Base-by-base conservation (phyloP, 1,140 invertebrate genomes). In the Sitobion miscanthi region DNA sequence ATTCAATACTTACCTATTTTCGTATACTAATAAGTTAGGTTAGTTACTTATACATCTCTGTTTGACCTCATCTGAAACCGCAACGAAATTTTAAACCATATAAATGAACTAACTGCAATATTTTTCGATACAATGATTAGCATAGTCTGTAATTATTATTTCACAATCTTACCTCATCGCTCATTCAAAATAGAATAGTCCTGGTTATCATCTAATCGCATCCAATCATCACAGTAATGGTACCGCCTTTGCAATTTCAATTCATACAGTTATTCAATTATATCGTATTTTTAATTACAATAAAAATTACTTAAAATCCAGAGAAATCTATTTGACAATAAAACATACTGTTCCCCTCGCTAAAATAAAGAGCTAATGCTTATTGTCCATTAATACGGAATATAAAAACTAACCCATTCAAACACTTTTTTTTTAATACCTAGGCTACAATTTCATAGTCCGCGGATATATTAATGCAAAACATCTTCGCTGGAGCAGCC, bases 121-220 rank as follows among this genome's bases (percentile, higher is more conserved):
- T 54, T 54, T 23, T 0, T 4, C 47, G 11, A 11, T 49, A 49
- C 14, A 54, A 54, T 21, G 21, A 52, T 49, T 52, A 54, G 20
- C 6, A 54, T 21, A 54, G 52, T 20, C 21, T 21, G 0, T 21
- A 54, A 54, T 54, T 54, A 21, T 54, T 54, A 23, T 54, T 54
- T 54, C 21, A 54, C 21, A 23, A 54, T 54, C 21, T 54, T 21
- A n/a, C n/a, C 94, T 94, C 35, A 94, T 94, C 8, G 35, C 83
- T 23, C 93, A 86, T 77, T 42, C 62, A 0, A 85, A 42, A n/a
- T n/a, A 30, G 23, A 85, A 85, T 45, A 85, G 47, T 42, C 23
- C 42, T 42, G 38, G 0, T 7, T 47, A 47, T 42, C 21, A 45
- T 47, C 42, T 47, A n/a, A 85, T 42, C 25, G 30, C 83, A 45